phyloP scores from a whole-genome alignment of 2,113 vertebrate genomes.

The Grammomys surdaster region DNA sequence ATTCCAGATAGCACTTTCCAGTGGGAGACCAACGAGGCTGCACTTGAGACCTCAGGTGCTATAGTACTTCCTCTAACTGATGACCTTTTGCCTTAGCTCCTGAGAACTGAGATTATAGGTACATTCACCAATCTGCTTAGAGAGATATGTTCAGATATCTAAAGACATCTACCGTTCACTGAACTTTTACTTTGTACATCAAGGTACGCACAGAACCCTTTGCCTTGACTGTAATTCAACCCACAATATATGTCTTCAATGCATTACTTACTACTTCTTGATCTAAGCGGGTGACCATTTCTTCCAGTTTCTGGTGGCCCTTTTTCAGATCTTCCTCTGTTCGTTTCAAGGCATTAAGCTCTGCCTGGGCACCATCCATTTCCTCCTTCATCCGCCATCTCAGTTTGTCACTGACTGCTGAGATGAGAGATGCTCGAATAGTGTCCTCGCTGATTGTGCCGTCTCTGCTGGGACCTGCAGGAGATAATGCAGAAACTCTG shows the following conservation, averaged over 20 bases:
- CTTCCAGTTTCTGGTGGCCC: slow-evolving; percentile 98
- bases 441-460: slow-evolving; percentile 98
- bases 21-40: background rate
- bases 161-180: background rate
- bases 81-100: background rate
- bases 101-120: background rate
- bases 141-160: background rate
- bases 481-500: background rate
- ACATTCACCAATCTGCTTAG: background rate
- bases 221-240: background rate
- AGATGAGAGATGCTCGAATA: slow-evolving; percentile 97
- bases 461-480: slow-evolving; percentile 93
- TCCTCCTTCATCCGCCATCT: slow-evolving; percentile 99
- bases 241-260: background rate
- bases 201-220: background rate
- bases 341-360: slow-evolving; percentile 97
- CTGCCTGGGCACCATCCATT: slow-evolving; percentile 98
- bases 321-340: slow-evolving; percentile 99
- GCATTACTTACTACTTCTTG: slow-evolving; percentile 96
- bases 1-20: background rate
- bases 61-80: background rate
- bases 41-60: background rate
- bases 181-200: background rate
- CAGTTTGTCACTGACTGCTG: slow-evolving; percentile 97
- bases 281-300: slow-evolving; percentile 97